Conservation (phyloP, 2,797 vertebrate species). For the Xyrichtys novacula region DNA sequence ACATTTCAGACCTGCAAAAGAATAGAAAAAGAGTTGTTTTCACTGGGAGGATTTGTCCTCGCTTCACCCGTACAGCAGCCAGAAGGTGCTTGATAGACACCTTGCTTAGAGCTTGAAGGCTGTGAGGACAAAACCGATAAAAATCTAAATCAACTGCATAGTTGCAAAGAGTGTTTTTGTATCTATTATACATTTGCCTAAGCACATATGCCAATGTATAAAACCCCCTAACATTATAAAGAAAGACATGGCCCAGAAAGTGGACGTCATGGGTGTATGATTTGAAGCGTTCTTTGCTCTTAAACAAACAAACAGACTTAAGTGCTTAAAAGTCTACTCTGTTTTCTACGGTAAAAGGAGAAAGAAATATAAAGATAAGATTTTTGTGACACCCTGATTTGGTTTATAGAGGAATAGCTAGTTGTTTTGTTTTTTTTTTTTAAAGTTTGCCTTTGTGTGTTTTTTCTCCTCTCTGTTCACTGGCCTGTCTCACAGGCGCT, state of each 20-base stretch:
- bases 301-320: constrained; percentile 78
- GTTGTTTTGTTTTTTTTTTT: constrained; percentile 79
- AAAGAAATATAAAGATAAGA: constrained; percentile 90
- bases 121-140: constrained; percentile 83
- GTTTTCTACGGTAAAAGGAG: constrained; percentile 80
- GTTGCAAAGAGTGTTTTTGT: constrained; percentile 82
- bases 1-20: constrained; percentile 86
- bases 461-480: constrained; percentile 80
- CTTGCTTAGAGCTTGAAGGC: constrained; percentile 83
- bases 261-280: constrained; percentile 82
- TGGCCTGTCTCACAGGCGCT: constrained; percentile 77
- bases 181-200: constrained; percentile 80
- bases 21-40: constrained; percentile 82
- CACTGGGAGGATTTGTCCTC: constrained; percentile 80
- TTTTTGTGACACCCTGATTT: constrained; percentile 92
- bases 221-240: constrained; percentile 77
- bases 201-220: constrained; percentile 80
- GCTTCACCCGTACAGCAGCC: constrained; percentile 85
- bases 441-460: constrained; percentile 82
- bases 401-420: constrained; percentile 89
- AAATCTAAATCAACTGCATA: constrained; percentile 88
- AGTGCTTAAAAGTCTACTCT: constrained; percentile 80
- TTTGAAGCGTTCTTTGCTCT: constrained; percentile 86
- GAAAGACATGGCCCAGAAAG: constrained; percentile 85
- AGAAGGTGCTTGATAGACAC: constrained; percentile 82